These are phyloP conservation scores for Nilaparvata lugens DNA, from an alignment of 1,140 invertebrate genomes.

Conservation along the genomic window DNA sequence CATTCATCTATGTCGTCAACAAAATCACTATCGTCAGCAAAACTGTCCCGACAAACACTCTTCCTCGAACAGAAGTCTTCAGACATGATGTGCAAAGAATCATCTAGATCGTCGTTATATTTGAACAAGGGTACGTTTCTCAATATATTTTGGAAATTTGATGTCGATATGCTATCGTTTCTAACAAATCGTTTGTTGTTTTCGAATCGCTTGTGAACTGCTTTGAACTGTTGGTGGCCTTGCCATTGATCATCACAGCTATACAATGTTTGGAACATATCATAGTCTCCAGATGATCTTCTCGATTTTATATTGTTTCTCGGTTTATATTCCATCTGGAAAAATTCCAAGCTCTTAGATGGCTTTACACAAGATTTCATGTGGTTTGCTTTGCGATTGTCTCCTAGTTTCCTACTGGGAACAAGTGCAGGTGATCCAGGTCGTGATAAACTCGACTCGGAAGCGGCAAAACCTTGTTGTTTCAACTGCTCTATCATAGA, in stretches of 20 bases:
- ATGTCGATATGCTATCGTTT: not conserved
- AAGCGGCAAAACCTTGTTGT: constrained; percentile 42
- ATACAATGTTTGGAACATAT: not conserved
- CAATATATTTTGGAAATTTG: not conserved
- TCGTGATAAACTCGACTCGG: constrained; percentile 38
- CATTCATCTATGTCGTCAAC: not conserved
- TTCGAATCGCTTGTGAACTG: not conserved
- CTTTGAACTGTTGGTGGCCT: not conserved
- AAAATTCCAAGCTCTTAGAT: constrained; percentile 48
- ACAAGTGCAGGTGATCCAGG: constrained; percentile 27
- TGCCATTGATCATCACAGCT: not conserved
- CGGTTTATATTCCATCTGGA: constrained; percentile 10
- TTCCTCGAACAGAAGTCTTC: not conserved
- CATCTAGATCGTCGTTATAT: not conserved
- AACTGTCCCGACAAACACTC: not conserved
- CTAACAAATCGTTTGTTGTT: not conserved
- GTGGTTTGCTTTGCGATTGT: constrained; percentile 28
- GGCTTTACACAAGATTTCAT: constrained; percentile 25
- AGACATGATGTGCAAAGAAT: not conserved
- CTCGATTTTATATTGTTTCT: not conserved
- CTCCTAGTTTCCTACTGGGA: constrained; percentile 28
- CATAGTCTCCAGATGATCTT: not conserved
- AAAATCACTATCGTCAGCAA: not conserved
- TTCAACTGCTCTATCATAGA: constrained; percentile 42
- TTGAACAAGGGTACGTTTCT: too few relatives aligned